Evolutionary conservation across 2,797 vertebrate genomes (phyloP).

Genomic region (Sparidentex hasta): DNA sequence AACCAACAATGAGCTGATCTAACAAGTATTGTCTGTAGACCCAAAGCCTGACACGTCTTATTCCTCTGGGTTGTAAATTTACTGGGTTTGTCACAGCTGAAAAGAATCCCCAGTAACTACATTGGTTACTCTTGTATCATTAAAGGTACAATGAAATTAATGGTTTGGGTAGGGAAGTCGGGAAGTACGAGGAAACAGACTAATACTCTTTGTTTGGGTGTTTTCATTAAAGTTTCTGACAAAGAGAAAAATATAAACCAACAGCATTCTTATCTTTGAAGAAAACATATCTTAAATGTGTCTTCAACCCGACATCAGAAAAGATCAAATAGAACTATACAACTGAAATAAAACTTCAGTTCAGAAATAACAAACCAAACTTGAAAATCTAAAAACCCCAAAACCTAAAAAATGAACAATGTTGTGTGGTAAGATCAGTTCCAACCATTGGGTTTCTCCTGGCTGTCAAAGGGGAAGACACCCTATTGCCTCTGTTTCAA

Average conservation of each 20-base stretch:
- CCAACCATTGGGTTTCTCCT: constrained; percentile 31
- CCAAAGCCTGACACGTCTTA: not conserved
- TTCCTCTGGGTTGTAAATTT: not conserved
- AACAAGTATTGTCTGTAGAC: not conserved
- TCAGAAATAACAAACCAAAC: not conserved
- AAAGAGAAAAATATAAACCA: not conserved
- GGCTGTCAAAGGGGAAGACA: constrained; percentile 41
- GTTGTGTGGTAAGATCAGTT: not conserved
- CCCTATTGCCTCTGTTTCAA: constrained; percentile 43
- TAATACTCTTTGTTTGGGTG: not conserved
- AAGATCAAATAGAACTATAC: not conserved
- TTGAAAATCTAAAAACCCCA: not conserved
- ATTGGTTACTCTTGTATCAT: not conserved
- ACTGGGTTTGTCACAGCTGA: not conserved
- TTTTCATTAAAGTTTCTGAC: not conserved
- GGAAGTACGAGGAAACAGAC: not conserved
- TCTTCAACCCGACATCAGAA: not conserved
- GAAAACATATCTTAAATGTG: not conserved
- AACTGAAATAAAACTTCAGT: not conserved
- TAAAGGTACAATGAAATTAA: not conserved
- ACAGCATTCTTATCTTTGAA: not conserved
- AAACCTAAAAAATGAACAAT: not conserved
- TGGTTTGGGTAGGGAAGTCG: no score
- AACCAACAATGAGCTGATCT: not conserved
- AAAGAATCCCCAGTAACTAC: not conserved